Evolutionary conservation across 53 echinoderm and acorn worm species (phyloP), one percentile per base, ranked within the genome.

Genomic region (Pentamera pediparva): DNA sequence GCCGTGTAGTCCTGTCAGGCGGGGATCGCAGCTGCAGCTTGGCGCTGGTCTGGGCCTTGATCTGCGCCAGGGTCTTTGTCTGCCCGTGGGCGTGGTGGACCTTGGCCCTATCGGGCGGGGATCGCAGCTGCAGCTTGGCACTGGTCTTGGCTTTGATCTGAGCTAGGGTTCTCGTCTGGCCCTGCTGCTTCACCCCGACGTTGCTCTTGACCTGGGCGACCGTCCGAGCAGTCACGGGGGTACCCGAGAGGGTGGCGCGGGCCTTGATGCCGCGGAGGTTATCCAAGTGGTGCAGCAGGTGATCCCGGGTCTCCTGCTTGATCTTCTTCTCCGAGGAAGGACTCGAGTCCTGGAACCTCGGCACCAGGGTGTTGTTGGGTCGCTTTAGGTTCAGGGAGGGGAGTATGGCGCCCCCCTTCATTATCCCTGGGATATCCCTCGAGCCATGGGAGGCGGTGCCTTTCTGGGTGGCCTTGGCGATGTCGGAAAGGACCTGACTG

Each of bases 111-210:
- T n/a, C n/a, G n/a, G n/a, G n/a, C n/a, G n/a, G n/a, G n/a, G n/a
- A n/a, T n/a, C n/a, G n/a, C n/a, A n/a, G n/a, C 33, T 93, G 89
- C 0, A 73, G 86, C 43, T 78, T 81, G 12, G 89, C 88, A 32
- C 80, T 79, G 17, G 86, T 98, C 55, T 98, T 88, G 1, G 90
- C 91, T 75, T 98, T 98, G 50, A 98, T 98, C 70, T 98, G 98
- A 20, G 98, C 98, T 4, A 98, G 76, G 13, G 98, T 98, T 36
- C 84, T 88, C 27, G 98, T 92, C 26, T 93, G 93, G 4, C 91
- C 91, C 25, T 52, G 79, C 30, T 37, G 76, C 28, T 81, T 79
- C 13, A 38, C 69, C 21, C 56, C 59, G 4, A 33, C 39, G 28
- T 79, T 75, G 18, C 71, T 72, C 75, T 84, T 82, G 15, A 84